Conservation (phyloP, 1,140 invertebrate genomes). For the Hyles vespertilio region DNA sequence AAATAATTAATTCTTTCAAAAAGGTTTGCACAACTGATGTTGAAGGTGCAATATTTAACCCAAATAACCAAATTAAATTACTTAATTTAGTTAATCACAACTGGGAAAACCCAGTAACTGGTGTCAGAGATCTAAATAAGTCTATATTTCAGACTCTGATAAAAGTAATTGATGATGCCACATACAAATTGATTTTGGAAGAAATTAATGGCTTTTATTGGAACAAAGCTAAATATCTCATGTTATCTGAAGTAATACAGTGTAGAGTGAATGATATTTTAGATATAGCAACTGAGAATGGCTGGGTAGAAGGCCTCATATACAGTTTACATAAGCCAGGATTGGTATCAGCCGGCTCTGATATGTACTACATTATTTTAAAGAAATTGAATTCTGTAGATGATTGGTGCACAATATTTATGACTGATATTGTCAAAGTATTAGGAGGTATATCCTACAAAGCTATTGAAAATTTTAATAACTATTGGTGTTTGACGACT, state of each 20-base stretch:
- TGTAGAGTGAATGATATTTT: conserved; percentile 26
- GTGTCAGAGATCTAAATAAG: conserved; percentile 62
- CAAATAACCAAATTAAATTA: conserved; percentile 40
- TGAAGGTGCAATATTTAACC: conserved; percentile 38
- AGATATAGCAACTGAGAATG: conserved; percentile 22
- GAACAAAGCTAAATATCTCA: conserved; percentile 72
- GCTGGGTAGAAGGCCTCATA: conserved; percentile 53
- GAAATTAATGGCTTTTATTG: conserved; percentile 63
- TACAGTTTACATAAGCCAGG: conserved; percentile 60
- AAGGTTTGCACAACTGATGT: conserved; percentile 48
- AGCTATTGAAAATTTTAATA: conserved; percentile 58
- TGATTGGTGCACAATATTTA: conserved; percentile 54
- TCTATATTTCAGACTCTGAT: conserved; percentile 53
- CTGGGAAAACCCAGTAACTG: conserved; percentile 71
- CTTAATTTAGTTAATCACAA: conserved; percentile 65
- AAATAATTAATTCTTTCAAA: conserved; percentile 56
- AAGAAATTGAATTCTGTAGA: conserved; percentile 43
- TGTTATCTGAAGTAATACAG: conserved; percentile 57
- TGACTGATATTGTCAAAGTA: conserved; percentile 32
- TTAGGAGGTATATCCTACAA: conserved; percentile 33
- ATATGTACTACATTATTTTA: conserved; percentile 66
- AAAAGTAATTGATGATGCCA: conserved; percentile 30
- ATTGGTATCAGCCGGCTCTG: conserved; percentile 65
- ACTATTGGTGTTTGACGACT: conserved; percentile 66
- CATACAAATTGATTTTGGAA: conserved; percentile 34